Evolutionary conservation across 2,797 vertebrate genomes (phyloP).

Genomic region (Bucorvus abyssinicus): DNA sequence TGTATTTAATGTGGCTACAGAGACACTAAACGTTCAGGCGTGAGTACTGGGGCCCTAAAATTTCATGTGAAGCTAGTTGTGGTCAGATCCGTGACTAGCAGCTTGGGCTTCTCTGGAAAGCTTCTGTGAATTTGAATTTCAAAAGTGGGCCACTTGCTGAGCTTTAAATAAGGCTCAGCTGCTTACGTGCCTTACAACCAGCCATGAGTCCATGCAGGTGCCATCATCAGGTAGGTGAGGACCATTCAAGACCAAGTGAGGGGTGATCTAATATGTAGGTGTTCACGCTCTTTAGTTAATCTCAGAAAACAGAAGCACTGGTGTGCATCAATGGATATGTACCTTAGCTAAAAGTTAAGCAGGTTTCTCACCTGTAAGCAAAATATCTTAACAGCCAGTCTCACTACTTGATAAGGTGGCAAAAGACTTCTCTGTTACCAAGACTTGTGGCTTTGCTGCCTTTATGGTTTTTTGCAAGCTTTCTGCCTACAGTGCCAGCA

Average conservation of each 20-base stretch:
- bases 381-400: not conserved
- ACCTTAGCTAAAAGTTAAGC: not conserved
- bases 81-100: not conserved
- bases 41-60: not conserved
- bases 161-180: not conserved
- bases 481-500: not conserved
- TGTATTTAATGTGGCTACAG: not conserved
- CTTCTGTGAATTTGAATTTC: not conserved
- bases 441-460: not conserved
- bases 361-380: not conserved
- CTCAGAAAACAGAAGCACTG: not conserved
- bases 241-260: not conserved
- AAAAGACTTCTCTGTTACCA: not conserved
- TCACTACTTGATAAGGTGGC: not conserved
- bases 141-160: not conserved
- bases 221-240: not conserved
- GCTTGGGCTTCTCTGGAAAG: not conserved
- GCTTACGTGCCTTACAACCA: not conserved
- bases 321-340: fast-evolving
- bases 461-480: not conserved
- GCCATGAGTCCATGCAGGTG: not conserved
- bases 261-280: not conserved
- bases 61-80: fast-evolving
- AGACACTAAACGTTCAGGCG: not conserved
- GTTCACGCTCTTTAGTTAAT: not conserved